A percentile compares a stretch with the other conserved stretches of the same genome.
phyloP scores from a whole-genome alignment of 2,888 invertebrate genomes.

The Himalopsyche tibetana region DNA sequence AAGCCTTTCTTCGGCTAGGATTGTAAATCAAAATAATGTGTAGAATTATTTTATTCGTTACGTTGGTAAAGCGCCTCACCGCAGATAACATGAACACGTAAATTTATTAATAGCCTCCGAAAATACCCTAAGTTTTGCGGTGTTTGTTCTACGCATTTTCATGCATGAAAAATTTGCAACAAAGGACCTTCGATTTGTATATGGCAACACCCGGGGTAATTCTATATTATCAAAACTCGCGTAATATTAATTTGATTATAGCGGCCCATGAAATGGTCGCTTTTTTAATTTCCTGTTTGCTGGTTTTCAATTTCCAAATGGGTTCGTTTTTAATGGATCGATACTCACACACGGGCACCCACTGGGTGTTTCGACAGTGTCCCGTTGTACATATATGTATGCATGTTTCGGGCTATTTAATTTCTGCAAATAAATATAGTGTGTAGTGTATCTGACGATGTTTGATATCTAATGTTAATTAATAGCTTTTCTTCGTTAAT shows the following conservation, averaged over 20 bases:
- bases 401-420: too few relatives aligned
- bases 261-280: constrained; percentile 21
- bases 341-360: neutral
- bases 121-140: constrained; percentile 19
- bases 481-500: too few relatives aligned
- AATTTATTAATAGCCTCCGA: neutral
- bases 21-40: neutral
- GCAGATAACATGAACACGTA: constrained; percentile 1
- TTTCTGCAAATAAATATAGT: too few relatives aligned
- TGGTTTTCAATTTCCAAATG: constrained; percentile 34
- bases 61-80: neutral
- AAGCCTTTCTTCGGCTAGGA: neutral
- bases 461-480: too few relatives aligned
- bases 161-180: constrained; percentile 34
- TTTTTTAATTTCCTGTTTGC: constrained; percentile 34
- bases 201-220: neutral
- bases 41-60: neutral
- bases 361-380: neutral
- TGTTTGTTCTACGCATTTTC: neutral
- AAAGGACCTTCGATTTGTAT: neutral
- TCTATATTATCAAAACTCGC: constrained; percentile 21
- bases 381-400: too few relatives aligned
- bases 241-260: constrained; percentile 26
- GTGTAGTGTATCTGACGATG: too few relatives aligned
- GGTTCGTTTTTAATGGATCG: constrained; percentile 15